Evolutionary conservation across 2,888 invertebrate species (phyloP), one percentile per base, ranked within the genome.

Genomic region (Hirtodrosophila confusa): DNA sequence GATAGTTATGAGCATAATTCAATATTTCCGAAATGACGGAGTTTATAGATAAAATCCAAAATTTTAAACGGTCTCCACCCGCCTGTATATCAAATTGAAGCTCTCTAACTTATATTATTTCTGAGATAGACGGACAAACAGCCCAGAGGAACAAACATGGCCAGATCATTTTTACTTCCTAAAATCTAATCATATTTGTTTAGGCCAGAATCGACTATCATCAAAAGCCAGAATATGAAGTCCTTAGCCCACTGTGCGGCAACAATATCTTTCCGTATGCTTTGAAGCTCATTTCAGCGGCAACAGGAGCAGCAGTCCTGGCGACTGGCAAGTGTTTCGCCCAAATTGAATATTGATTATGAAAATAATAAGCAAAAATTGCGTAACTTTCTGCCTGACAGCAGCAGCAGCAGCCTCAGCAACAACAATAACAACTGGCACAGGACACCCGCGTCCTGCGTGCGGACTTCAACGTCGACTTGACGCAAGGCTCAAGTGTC

Each of bases 351-450:
- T 88, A 88, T 85, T 85, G 84, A 88, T 85, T 85, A 87, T 88
- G 88, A 88, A 88, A 86, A 87, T 88, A 88, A 88, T 85, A 88
- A 88, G 87, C 88, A 86, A 85, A 85, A 82, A 87, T 87, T 87
- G 82, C 83, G 86, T 82, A 82, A 87, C 83, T 82, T 80, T 78
- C 60, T 68, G 80, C 88, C 80, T 79, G 86, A 78, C 86, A 87
- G 72, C 74, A 67, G 33, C 63, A 80, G 60, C 57, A 56, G 33
- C 51, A 67, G 23, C 35, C 53, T 17, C 23, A 33, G 23, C 47
- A 44, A 55, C 63, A 54, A 35, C 39, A 49, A 11, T 4, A 24
- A 5, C 48, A 8, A 35, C 9, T 37, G 39, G 24, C 54, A 39
- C 66, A 65, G 66, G 48, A 64, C 58, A 67, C 66, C 24, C 39